These are phyloP conservation scores for Dromas ardeola DNA, from an alignment of 2,113 vertebrate genomes.

Conservation along the genomic window DNA sequence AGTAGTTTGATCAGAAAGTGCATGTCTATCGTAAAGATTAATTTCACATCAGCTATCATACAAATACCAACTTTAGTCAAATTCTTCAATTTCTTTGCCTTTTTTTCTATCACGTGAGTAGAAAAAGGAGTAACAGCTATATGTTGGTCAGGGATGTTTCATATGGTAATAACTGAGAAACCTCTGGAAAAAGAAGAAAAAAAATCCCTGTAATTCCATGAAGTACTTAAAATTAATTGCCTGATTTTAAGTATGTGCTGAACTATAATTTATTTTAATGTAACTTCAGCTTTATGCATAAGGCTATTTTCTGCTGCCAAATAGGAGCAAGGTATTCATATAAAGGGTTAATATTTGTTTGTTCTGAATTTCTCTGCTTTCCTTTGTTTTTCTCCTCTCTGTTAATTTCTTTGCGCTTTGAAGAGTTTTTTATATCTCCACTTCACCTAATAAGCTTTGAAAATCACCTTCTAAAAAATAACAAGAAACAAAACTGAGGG, in stretches of 20 bases:
- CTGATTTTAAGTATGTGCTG: not conserved
- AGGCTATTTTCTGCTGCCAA: not conserved
- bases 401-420: not conserved
- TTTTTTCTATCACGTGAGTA: not conserved
- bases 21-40: not conserved
- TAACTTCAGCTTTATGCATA: not conserved
- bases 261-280: not conserved
- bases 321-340: not conserved
- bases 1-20: not conserved
- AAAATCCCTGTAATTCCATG: not conserved
- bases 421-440: not conserved
- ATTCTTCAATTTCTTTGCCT: not conserved
- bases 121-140: not conserved
- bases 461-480: not conserved
- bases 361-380: not conserved
- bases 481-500: not conserved
- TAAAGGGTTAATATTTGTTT: not conserved
- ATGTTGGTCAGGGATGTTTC: not conserved
- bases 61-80: not conserved
- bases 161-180: not conserved
- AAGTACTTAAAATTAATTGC: not conserved
- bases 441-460: not conserved
- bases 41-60: not conserved
- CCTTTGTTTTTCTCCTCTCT: not conserved
- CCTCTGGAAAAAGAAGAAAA: not conserved